A percentile compares a stretch with the other conserved stretches of the same genome.
Conservation (phyloP, 2,888 invertebrate species). For the Polyommatus icarus region DNA sequence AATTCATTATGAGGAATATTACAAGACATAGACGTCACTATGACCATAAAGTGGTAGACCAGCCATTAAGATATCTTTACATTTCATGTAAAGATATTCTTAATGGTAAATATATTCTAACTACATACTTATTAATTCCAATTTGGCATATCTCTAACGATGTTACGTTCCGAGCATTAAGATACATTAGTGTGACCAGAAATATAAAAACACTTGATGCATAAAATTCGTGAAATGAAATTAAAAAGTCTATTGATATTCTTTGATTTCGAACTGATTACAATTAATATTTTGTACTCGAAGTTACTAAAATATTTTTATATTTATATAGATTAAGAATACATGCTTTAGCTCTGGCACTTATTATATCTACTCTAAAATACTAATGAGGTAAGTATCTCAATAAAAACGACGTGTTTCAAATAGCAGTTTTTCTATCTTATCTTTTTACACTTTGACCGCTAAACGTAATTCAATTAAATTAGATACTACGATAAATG, state of each 20-base stretch:
- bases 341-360: too few species aligned
- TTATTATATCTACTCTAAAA: too few species aligned
- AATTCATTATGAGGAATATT: neutral
- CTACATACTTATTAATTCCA: neutral
- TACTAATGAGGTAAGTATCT: too few species aligned
- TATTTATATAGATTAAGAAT: neutral
- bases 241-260: neutral
- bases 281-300: neutral
- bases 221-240: too few species aligned
- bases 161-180: conserved; percentile 20
- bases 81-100: too few species aligned
- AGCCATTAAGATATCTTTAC: neutral
- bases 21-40: neutral
- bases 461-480: too few species aligned
- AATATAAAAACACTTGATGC: neutral
- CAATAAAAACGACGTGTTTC: too few species aligned
- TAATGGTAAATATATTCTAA: too few species aligned
- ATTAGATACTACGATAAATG: too few species aligned
- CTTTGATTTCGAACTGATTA: neutral
- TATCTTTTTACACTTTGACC: too few species aligned
- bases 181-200: neutral
- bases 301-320: neutral
- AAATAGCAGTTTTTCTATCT: too few species aligned
- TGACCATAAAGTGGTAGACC: neutral
- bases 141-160: conserved; percentile 8